Percentiles rank a stretch among this genome's conserved stretches.
phyloP scores from a whole-genome alignment of 2,113 vertebrate species.

The Oryzias curvinotus region DNA sequence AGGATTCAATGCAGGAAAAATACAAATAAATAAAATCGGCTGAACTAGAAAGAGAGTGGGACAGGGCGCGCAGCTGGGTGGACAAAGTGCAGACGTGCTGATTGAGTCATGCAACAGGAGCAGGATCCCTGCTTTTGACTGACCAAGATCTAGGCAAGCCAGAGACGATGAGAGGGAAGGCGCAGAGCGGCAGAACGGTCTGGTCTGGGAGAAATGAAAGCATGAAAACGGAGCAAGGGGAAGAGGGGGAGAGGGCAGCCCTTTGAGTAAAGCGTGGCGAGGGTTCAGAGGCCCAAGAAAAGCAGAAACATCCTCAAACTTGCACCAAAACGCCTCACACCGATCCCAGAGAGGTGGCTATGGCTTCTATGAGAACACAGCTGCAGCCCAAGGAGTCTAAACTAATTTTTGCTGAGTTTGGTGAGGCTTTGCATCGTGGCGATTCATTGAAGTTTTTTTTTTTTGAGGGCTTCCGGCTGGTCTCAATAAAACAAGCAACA shows the following conservation, averaged over 20 bases:
- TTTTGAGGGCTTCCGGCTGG: conserved; percentile 10
- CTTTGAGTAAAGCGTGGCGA: conserved; percentile 71
- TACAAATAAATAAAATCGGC: neutral
- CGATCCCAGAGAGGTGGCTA: conserved; percentile 49
- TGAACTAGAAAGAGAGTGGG: neutral
- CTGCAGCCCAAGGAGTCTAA: neutral
- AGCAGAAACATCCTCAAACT: conserved; percentile 12
- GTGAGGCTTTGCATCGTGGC: conserved; percentile 5
- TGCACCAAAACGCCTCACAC: conserved; percentile 40
- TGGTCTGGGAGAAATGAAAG: conserved; percentile 5
- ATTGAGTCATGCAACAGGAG: conserved; percentile 60
- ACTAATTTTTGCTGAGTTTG: neutral
- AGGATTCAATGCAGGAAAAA: conserved; percentile 16
- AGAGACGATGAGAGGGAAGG: neutral
- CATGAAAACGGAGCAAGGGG: neutral
- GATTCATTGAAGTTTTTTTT: conserved; percentile 3
- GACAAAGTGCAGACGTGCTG: conserved; percentile 78
- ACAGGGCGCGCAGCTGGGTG: conserved; percentile 50
- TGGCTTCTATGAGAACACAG: conserved; percentile 51
- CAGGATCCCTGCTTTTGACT: conserved; percentile 24
- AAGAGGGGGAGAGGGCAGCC: conserved; percentile 62
- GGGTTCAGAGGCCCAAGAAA: conserved; percentile 19
- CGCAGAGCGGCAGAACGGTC: conserved; percentile 10
- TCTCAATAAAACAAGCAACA: conserved; percentile 35
- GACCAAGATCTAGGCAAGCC: conserved; percentile 1